A percentile compares a stretch with the other conserved stretches of the same genome.
Conservation (phyloP, 1,140 invertebrate species). For the Bombus picipes region DNA sequence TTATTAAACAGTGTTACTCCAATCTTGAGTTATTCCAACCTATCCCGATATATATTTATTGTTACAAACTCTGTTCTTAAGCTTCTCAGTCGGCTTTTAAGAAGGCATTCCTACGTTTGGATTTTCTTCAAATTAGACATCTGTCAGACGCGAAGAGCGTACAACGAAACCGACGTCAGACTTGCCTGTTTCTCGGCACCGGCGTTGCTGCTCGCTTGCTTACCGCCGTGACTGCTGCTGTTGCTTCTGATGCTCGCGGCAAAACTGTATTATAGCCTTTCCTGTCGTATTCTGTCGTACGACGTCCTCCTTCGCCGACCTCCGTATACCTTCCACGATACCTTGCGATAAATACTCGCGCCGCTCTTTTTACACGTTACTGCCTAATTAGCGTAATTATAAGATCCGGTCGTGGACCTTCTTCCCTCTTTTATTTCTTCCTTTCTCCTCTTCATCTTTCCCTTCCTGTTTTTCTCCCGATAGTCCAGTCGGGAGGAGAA, state of each 20-base stretch:
- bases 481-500: neutral
- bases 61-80: neutral
- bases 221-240: constrained; percentile 42
- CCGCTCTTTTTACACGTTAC: constrained; percentile 60
- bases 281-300: constrained; percentile 71
- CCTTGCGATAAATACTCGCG: constrained; percentile 63
- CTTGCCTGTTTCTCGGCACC: constrained; percentile 28
- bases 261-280: constrained; percentile 79
- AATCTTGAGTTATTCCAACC: neutral
- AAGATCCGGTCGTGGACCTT: constrained; percentile 51
- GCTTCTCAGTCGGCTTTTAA: neutral
- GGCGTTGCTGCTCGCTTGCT: constrained; percentile 35
- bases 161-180: constrained; percentile 5
- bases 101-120: neutral
- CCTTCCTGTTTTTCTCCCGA: constrained; percentile 21
- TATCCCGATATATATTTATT: neutral
- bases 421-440: constrained; percentile 17
- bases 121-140: constrained; percentile 27
- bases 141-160: neutral
- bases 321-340: constrained; percentile 45
- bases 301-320: constrained; percentile 60
- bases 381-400: constrained; percentile 62
- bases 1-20: neutral
- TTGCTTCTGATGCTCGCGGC: constrained; percentile 69
- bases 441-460: neutral